Percentiles rank a stretch among this genome's conserved stretches.
phyloP scores from a whole-genome alignment of 2,113 vertebrate species.

The Hyla sarda region DNA sequence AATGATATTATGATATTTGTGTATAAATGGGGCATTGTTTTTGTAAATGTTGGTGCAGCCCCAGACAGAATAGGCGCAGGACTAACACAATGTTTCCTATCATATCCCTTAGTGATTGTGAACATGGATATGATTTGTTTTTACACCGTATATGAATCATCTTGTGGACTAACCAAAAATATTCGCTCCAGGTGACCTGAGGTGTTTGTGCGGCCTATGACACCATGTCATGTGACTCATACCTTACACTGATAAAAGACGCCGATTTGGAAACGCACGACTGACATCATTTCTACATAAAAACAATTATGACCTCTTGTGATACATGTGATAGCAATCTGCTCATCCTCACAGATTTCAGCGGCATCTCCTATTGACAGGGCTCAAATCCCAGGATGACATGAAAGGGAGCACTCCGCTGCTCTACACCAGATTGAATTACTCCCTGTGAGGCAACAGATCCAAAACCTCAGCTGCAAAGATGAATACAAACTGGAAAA shows the following conservation, averaged over 20 bases:
- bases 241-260: background rate
- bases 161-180: background rate
- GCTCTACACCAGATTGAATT: conserved; percentile 46
- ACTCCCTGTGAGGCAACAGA: conserved; percentile 34
- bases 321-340: conserved; percentile 42
- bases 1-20: too few relatives aligned
- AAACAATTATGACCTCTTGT: conserved; percentile 32
- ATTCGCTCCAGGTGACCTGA: background rate
- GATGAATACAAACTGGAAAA: background rate
- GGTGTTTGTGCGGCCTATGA: background rate
- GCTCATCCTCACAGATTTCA: conserved; percentile 27
- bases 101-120: background rate
- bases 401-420: conserved; percentile 33
- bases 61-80: too few relatives aligned
- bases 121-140: background rate
- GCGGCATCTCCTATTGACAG: conserved; percentile 31
- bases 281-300: conserved; percentile 31
- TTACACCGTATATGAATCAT: background rate
- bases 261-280: background rate
- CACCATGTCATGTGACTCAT: background rate
- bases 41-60: too few relatives aligned
- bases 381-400: conserved; percentile 1
- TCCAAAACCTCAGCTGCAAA: conserved; percentile 31
- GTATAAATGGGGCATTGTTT: too few relatives aligned
- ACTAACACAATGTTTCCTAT: background rate